Conservation (phyloP, 1,140 invertebrate species). For the Bombus terrestris region DNA sequence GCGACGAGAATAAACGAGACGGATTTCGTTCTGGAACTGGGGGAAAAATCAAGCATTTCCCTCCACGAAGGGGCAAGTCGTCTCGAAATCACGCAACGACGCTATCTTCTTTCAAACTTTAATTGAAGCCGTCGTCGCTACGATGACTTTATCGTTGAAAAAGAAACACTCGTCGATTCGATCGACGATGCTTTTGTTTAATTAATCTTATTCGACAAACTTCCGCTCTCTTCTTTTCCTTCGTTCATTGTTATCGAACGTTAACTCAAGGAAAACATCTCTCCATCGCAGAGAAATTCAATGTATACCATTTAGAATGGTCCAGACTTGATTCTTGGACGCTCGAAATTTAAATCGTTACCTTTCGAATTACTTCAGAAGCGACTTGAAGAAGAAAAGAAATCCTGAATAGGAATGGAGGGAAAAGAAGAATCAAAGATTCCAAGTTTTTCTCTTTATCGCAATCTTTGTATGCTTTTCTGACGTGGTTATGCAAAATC, state of each 20-base stretch:
- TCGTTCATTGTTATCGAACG: background rate
- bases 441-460: background rate
- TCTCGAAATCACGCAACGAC: background rate
- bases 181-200: background rate
- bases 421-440: too few species aligned
- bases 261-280: background rate
- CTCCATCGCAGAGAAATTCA: background rate
- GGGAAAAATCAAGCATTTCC: background rate
- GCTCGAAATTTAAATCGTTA: slow-evolving; percentile 17
- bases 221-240: too few species aligned
- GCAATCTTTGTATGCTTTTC: background rate
- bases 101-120: slow-evolving; percentile 2
- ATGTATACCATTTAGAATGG: background rate
- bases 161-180: too few species aligned
- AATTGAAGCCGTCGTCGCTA: slow-evolving; percentile 6
- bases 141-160: background rate
- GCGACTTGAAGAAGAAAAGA: background rate
- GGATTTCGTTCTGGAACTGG: background rate
- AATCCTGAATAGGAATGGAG: background rate
- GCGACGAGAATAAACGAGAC: background rate
- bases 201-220: background rate
- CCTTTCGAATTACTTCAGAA: background rate
- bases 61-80: background rate
- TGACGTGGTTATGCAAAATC: slow-evolving; percentile 7
- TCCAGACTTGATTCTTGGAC: background rate